Evolutionary conservation across 2,888 invertebrate genomes (phyloP).

Genomic region (Yponomeuta sedellus): DNA sequence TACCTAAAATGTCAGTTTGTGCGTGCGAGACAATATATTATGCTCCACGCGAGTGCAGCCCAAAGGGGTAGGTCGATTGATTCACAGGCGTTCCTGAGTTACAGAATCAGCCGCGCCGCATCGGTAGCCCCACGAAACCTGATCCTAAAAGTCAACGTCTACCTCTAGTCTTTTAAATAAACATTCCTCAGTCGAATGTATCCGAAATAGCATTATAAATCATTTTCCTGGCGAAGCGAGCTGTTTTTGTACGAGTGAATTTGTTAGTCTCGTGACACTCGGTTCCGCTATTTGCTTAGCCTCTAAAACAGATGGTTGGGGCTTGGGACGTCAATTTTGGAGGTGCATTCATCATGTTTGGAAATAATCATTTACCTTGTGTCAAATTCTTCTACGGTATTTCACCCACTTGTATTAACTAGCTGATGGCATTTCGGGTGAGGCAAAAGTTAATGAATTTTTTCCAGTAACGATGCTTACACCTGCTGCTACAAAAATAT

Average conservation of each 20-base stretch:
- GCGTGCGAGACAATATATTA: too few relatives aligned
- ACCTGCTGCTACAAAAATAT: neutral
- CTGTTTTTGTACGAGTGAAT: slow-evolving; percentile 56
- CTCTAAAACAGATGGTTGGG: slow-evolving; percentile 62
- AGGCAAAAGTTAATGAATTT: slow-evolving; percentile 2
- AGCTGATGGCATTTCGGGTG: slow-evolving; percentile 28
- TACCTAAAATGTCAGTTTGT: too few relatives aligned
- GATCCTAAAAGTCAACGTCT: slow-evolving; percentile 50
- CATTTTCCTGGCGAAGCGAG: slow-evolving; percentile 49
- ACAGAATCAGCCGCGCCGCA: slow-evolving; percentile 5
- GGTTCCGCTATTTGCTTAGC: slow-evolving; percentile 75
- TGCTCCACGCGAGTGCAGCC: too few relatives aligned
- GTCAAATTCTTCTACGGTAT: slow-evolving; percentile 32
- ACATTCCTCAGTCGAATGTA: slow-evolving; percentile 57
- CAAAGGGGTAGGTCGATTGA: too few relatives aligned
- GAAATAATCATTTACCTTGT: slow-evolving; percentile 48
- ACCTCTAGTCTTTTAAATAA: slow-evolving; percentile 45
- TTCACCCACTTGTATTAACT: slow-evolving; percentile 30
- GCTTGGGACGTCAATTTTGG: slow-evolving; percentile 8
- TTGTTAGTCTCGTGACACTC: slow-evolving; percentile 72
- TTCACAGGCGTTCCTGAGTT: neutral
- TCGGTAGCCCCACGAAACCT: slow-evolving; percentile 38
- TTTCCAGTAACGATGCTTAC: neutral
- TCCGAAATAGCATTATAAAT: slow-evolving; percentile 73
- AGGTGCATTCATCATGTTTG: slow-evolving; percentile 49